Percentiles rank a stretch among this genome's conserved stretches.
Evolutionary conservation across 2,113 vertebrate species (phyloP).

Genomic region (Hepsetus odoe): DNA sequence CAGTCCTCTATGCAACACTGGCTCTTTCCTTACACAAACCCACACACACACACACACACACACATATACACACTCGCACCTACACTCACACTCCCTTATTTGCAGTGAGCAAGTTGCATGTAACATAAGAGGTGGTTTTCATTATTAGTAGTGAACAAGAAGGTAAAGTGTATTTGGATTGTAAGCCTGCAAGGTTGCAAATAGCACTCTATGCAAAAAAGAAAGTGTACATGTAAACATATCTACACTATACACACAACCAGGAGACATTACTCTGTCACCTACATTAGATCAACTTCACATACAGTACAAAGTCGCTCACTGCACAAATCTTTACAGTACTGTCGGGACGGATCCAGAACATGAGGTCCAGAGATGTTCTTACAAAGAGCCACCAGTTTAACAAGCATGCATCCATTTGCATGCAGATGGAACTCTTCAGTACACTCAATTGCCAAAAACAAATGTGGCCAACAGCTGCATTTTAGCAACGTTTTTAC

Average conservation of each 20-base stretch:
- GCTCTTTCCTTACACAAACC: conserved; percentile 37
- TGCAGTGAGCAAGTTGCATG: background rate
- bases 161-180: background rate
- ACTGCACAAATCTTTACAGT: conserved; percentile 27
- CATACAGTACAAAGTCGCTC: conserved; percentile 2
- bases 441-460: background rate
- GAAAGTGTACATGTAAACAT: conserved; percentile 39
- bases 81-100: background rate
- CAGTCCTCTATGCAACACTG: conserved; percentile 28
- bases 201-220: conserved; percentile 12
- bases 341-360: conserved; percentile 7
- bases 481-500: too few relatives aligned
- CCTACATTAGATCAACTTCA: conserved; percentile 4
- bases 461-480: too few relatives aligned
- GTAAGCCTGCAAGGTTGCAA: conserved; percentile 3
- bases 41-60: conserved; percentile 5
- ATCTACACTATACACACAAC: conserved; percentile 36
- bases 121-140: conserved; percentile 14
- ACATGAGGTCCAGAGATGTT: background rate
- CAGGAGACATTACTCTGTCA: conserved; percentile 9
- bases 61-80: background rate
- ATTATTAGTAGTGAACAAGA: conserved; percentile 25
- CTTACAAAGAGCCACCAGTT: background rate
- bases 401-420: conserved; percentile 4
- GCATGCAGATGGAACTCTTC: conserved; percentile 17